Conservation (phyloP, 1,140 invertebrate species). For the Rhyzopertha dominica region DNA sequence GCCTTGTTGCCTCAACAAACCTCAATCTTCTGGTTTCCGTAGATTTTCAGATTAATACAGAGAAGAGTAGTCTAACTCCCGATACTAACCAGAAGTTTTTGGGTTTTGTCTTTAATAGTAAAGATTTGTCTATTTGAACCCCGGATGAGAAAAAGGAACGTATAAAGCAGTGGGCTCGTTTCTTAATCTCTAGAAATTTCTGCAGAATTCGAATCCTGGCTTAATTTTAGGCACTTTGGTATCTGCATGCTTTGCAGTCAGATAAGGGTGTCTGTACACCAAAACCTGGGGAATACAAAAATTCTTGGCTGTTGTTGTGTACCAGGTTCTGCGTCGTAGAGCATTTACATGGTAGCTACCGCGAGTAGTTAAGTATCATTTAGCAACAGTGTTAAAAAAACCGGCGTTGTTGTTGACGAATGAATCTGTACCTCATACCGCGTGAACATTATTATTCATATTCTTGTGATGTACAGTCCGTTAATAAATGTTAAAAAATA, state of each 20-base stretch:
- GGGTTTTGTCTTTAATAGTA: constrained; percentile 31
- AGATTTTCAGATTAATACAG: constrained; percentile 26
- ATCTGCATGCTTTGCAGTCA: constrained; percentile 23
- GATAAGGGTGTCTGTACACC: constrained; percentile 27
- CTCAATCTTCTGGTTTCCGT: constrained; percentile 20
- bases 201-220: constrained; percentile 30
- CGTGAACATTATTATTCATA: too few relatives aligned
- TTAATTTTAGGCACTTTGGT: constrained; percentile 25
- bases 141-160: constrained; percentile 4
- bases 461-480: too few relatives aligned
- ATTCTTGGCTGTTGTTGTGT: constrained; percentile 12
- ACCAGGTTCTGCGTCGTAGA: too few relatives aligned
- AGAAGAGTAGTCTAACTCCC: constrained; percentile 22
- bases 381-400: too few relatives aligned
- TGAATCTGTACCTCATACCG: too few relatives aligned
- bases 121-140: constrained; percentile 16
- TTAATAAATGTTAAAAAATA: too few relatives aligned
- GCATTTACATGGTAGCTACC: too few relatives aligned
- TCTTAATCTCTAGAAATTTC: constrained; percentile 5
- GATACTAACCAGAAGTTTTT: constrained; percentile 20
- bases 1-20: constrained; percentile 12
- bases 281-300: constrained; percentile 26
- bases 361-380: too few relatives aligned
- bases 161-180: too few relatives aligned
- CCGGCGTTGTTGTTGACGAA: too few relatives aligned